phyloP scores from a whole-genome alignment of 2,888 invertebrate species.

The Protodeltote pygarga region DNA sequence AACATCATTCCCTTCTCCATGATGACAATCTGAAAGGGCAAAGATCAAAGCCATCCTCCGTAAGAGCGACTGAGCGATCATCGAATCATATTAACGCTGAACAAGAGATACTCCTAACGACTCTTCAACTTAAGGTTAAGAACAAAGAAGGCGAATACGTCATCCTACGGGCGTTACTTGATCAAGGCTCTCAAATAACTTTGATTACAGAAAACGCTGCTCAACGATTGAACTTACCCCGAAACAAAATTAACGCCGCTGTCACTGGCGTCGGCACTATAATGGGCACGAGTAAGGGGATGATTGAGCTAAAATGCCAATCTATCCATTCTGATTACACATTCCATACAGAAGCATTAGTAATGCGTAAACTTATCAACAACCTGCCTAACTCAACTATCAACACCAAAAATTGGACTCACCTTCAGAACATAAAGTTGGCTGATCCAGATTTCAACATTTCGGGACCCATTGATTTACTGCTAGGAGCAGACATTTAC shows the following conservation, averaged over 20 bases:
- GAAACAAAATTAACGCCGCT: not conserved
- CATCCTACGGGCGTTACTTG: slow-evolving; percentile 1
- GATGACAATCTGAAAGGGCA: no score
- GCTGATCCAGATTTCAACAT: slow-evolving; percentile 8
- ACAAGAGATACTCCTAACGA: slow-evolving; percentile 5
- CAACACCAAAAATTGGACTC: not conserved
- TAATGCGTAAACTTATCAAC: slow-evolving; percentile 5
- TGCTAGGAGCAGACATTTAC: slow-evolving; percentile 4
- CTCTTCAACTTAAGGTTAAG: slow-evolving; percentile 2
- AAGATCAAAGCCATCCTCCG: no score
- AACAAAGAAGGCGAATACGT: not conserved
- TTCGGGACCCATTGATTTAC: not conserved
- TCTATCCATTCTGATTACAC: slow-evolving; percentile 10
- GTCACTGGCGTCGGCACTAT: not conserved
- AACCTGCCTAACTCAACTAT: slow-evolving; percentile 2
- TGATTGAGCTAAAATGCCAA: not conserved
- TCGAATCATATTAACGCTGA: no score
- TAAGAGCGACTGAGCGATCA: not conserved
- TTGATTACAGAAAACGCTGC: slow-evolving; percentile 10
- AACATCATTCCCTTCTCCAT: slow-evolving; percentile 16
- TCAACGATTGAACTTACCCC: not conserved
- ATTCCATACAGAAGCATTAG: slow-evolving; percentile 4
- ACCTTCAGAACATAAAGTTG: not conserved
- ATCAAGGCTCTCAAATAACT: slow-evolving; percentile 7
- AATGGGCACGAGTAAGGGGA: not conserved